Conservation (phyloP, 2,113 vertebrate species). For the Cisticola juncidis region DNA sequence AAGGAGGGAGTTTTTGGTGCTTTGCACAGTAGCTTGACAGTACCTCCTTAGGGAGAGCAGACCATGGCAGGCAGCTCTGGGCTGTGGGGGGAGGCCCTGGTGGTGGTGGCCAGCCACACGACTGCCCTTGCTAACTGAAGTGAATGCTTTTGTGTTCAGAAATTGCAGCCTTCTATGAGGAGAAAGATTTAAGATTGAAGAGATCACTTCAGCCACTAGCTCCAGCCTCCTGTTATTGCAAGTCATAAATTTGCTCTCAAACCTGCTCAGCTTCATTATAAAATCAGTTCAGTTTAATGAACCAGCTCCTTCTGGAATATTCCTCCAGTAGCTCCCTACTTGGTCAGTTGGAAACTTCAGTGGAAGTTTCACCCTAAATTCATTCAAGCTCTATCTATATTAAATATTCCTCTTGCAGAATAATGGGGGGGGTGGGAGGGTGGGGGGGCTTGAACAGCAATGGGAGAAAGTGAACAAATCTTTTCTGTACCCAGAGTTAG, state of each 20-base stretch:
- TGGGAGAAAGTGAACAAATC: neutral
- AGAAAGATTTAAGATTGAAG: neutral
- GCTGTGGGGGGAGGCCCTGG: neutral
- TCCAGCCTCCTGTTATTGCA: neutral
- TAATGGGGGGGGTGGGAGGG: too few species aligned
- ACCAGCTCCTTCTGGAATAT: neutral
- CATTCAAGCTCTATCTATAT: neutral
- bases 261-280: neutral
- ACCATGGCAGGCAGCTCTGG: neutral
- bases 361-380: neutral
- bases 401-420: neutral
- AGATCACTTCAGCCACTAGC: neutral
- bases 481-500: neutral
- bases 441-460: neutral
- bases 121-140: neutral
- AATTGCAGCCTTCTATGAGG: neutral
- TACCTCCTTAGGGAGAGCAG: neutral
- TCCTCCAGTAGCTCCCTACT: neutral
- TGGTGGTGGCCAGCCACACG: neutral
- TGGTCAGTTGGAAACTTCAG: neutral
- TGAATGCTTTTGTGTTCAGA: neutral
- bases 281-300: slow-evolving; percentile 8
- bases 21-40: neutral
- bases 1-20: neutral
- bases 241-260: neutral